Evolutionary conservation across 1,140 invertebrate genomes (phyloP), one percentile per base, ranked within the genome.

Genomic region (Odontomachus brunneus): DNA sequence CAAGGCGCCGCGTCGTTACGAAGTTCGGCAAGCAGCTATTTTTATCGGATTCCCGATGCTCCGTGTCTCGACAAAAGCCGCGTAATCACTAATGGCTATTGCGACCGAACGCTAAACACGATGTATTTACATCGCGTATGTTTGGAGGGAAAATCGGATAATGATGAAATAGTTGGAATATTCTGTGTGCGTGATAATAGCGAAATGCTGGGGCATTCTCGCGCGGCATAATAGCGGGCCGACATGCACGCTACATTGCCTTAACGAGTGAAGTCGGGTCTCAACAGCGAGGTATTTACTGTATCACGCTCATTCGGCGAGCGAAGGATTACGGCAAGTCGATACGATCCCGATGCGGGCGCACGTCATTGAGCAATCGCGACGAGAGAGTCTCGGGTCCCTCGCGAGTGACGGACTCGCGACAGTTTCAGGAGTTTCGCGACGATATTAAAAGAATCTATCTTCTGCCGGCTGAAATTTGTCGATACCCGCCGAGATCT

Each of bases 261-360:
- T 62, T 75, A 65, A 75, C 74, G 12, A 75, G 62, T 63, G 38
- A 78, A 78, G 63, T 53, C n/a, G 74, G 12, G 53, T 78, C 24
- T 67, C 26, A 2, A 26, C 22, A 65, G 29, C 14, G 26, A 55
- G 22, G 49, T 55, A 26, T 67, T 67, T 44, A 53, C 12, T 26
- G 63, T 19, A 24, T 53, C 38, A 67, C 26, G 22, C 38, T 78
- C 12, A 69, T 67, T 55, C 5, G 69, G 55, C 67, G 22, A 69
- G 7, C 38, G 53, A 4, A 44, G 12, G 19, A 66, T 76, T 38
- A 38, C 26, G 55, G 5, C 48, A 66, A 53, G 11, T 17, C 3
- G n/a, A 38, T 17, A 17, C 22, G 29, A 65, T 22, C 38, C 38
- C 38, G 9, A 7, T 44, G 9, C 9, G 9, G 38, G 9, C 9